Base-by-base conservation (phyloP, 1,140 invertebrate genomes). In the Zaprionus ghesquierei region DNA sequence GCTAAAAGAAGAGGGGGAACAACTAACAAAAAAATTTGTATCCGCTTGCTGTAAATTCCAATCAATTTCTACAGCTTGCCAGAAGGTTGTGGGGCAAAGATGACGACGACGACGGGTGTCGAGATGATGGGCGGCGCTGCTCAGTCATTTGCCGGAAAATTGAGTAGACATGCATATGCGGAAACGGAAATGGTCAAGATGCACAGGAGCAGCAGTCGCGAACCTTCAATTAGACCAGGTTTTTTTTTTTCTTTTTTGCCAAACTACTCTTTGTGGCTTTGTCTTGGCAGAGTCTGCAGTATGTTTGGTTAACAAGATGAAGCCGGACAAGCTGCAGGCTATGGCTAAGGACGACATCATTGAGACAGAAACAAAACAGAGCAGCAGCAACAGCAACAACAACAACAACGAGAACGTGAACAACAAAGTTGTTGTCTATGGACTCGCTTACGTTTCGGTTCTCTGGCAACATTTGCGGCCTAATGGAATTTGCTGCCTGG, bases 301-400 rank as follows among this genome's bases (percentile, higher is more conserved):
- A 69, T 90, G 87, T 90, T 90, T 81, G 80, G 74, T 81, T 90
- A 90, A 69, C 82, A 90, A 90, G 87, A 90, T 90, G 82, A 74
- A 84, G 82, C 64, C 66, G 66, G 56, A 41, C 60, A 20, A 41
- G 80, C 84, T 75, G 53, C 77, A 81, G 85, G 84, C 75, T 60
- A 89, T 72, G 65, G 72, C 72, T 74, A 87, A 82, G 82, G 79
- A 87, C 82, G 79, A 89, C 84, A 69, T 80, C 85, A 87, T 89
- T 89, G 85, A 89, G 84, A 85, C 84, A 78, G 35, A 41, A 82
- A 53, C 59, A 61, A 58, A 69, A 50, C 65, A 59, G 84, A 77
- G 81, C 35, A 41, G 2, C 35, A n/a, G 8, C 35, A 49, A 69
- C 44, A 69, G 44, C 33, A 60, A 54, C 63, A 68, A 29, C 23